These are phyloP conservation scores for Hylaeus anthracinus DNA, from an alignment of 1,140 invertebrate species.

Conservation along the genomic window DNA sequence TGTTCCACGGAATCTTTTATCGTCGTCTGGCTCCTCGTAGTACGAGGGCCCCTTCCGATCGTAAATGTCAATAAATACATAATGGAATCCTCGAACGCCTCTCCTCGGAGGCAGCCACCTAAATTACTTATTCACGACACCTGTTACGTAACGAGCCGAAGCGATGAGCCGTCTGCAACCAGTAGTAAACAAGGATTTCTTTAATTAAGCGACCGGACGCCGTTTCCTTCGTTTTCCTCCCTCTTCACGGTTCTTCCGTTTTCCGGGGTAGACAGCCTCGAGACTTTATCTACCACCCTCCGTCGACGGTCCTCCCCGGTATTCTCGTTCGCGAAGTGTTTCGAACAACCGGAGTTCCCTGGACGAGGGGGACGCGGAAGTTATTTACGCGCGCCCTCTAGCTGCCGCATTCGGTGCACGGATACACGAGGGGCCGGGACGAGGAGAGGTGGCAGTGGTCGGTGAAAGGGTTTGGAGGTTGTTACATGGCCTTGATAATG, in stretches of 20 bases:
- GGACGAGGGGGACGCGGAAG: slow-evolving; percentile 32
- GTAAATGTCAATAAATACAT: slow-evolving; percentile 41
- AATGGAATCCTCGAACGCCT: slow-evolving; percentile 26
- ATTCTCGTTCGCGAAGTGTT: too few species aligned
- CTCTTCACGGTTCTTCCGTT: not conserved
- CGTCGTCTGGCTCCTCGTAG: too few species aligned
- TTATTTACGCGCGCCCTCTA: slow-evolving; percentile 56
- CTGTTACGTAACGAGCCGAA: slow-evolving; percentile 32
- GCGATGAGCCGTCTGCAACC: slow-evolving; percentile 11
- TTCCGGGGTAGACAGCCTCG: not conserved
- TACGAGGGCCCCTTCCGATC: not conserved
- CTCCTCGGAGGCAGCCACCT: slow-evolving; percentile 5
- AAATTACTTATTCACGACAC: slow-evolving; percentile 60
- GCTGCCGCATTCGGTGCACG: slow-evolving; percentile 37
- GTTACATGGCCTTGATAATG: too few species aligned
- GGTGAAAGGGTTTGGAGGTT: slow-evolving; percentile 22
- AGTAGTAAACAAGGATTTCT: slow-evolving; percentile 60
- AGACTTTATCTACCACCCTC: slow-evolving; percentile 51
- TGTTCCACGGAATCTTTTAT: too few species aligned
- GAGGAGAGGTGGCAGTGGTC: slow-evolving; percentile 26
- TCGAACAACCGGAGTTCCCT: too few species aligned
- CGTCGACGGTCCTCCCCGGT: slow-evolving; percentile 15
- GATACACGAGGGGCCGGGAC: slow-evolving; percentile 22
- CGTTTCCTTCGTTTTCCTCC: slow-evolving; percentile 14
- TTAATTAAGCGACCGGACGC: slow-evolving; percentile 56